Base-by-base conservation (phyloP, 2,888 invertebrate genomes). In the Meta bourneti region DNA sequence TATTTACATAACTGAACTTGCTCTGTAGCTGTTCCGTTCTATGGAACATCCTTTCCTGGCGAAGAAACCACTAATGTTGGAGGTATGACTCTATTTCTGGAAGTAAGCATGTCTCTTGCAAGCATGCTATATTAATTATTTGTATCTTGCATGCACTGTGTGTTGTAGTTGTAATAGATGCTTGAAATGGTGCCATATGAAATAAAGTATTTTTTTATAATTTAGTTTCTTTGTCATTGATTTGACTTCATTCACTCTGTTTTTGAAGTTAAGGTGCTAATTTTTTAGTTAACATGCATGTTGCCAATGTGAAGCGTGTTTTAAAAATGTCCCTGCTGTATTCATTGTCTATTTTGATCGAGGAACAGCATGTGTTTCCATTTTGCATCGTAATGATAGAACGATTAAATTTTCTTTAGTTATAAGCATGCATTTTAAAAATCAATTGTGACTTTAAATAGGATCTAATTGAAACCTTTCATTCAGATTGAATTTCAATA, bases 21-120 rank as follows among this genome's bases (percentile, higher is more conserved):
- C 86, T 89, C 91, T 92, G 80, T 92, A 92, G 92, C 92, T 90
- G 92, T 92, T 87, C 92, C 92, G 87, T 92, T 87, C 90, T 92
- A 92, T 92, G 92, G 92, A 92, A 90, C 83, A 13, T 90, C 87
- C 87, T 89, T 92, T 79, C 92, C 92, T 75, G 89, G 89, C 54
- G 83, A 89, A 82, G 92, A 92, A 82, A 83, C 90, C 77, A 86
- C 77, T 82, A 90, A 80, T 90, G 77, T 85, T 78, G 89, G 83
- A 92, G 92, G 92, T 92, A 92, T 89, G 89, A 88, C 84, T 80
- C 74, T 89, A 75, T 91, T 91, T 87, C 74, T 80, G 61, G 54
- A 88, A 82, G 80, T 89, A 91, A 83, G 91, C 91, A 87, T 91
- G 91, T 79, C 61, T 61, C 80, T 79, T 91, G 87, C 75, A 87